Base-by-base conservation (phyloP, 2,113 vertebrate genomes). In the Bufo bufo region DNA sequence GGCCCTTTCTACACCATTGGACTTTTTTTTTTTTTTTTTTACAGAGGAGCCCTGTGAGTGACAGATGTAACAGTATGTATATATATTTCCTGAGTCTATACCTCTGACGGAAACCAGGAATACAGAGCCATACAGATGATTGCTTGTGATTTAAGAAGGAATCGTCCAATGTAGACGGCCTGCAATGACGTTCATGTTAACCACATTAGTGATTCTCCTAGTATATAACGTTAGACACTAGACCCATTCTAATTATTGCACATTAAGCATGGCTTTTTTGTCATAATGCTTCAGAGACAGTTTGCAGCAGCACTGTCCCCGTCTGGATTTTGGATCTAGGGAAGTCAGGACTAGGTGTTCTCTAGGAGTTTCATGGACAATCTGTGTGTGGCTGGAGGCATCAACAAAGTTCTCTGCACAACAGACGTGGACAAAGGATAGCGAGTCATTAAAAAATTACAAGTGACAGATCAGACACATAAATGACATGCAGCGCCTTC, bases 361-460 rank as follows among this genome's bases (percentile, higher is more conserved):
- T 50, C 19, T 47, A 71, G 16, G 14, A 71, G 66, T 74, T 10
- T 50, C 74, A 50, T 17, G 20, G 45, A 49, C 45, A 77, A 50
- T 77, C 74, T 50, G 74, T 50, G 16, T 50, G 74, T 77, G 74
- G 74, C 74, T 50, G 47, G 74, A 77, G 45, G 74, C 47, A 10
- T 77, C 50, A 77, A 77, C 74, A 74, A 45, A 74, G 71, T 47
- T 74, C 12, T 74, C 43, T 45, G 71, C 5, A 14, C 65, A 50
- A 50, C 47, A 77, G 45, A 77, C 50, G 74, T 77, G 74, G 45
- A 50, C 74, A 77, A 19, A 50, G 74, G 74, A 77, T 19, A 77
- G 74, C 16, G 47, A 74, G 65, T 23, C 11, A 66, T 66, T 66
- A 66, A 23, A 66, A 23, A 20, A 66, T 66, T 66, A 23, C 65